Evolutionary conservation across 92 coral and sea anemone species (phyloP).

Genomic region (Nematostella vectensis): DNA sequence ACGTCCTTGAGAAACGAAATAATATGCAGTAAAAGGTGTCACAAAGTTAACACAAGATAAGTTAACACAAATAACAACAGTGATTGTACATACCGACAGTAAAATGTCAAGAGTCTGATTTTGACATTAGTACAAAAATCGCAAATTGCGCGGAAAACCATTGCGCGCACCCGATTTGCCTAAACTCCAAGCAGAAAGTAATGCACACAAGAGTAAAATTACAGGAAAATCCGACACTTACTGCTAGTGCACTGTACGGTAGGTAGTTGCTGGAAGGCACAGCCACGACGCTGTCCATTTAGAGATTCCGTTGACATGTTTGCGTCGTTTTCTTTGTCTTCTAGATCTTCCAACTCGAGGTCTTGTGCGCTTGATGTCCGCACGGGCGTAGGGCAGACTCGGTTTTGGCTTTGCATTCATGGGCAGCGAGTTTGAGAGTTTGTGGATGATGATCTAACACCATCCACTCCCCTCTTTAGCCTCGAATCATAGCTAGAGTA

Average conservation of each 20-base stretch:
- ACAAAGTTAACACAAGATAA: too few relatives aligned
- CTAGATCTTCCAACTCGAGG: neutral
- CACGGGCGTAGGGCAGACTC: conserved; percentile 15
- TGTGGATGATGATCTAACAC: conserved; percentile 34
- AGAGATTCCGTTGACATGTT: conserved; percentile 27
- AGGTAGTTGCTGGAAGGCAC: conserved; percentile 20
- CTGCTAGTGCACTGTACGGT: conserved; percentile 21
- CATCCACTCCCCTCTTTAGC: conserved; percentile 17
- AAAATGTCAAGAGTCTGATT: too few relatives aligned
- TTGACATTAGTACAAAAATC: too few relatives aligned
- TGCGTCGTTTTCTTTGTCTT: neutral
- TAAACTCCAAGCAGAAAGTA: too few relatives aligned
- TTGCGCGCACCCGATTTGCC: too few relatives aligned
- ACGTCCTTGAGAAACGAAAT: too few relatives aligned
- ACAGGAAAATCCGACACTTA: conserved; percentile 12
- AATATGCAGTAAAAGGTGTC: too few relatives aligned
- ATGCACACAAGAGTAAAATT: too few relatives aligned
- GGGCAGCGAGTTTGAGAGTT: conserved; percentile 3
- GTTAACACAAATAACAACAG: too few relatives aligned
- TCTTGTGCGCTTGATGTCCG: neutral
- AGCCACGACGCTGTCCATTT: conserved; percentile 1
- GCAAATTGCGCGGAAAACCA: too few relatives aligned
- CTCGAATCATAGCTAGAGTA: conserved; percentile 8
- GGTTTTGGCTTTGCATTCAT: conserved; percentile 25
- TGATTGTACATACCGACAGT: too few relatives aligned